Evolutionary conservation across 2,113 vertebrate species (phyloP).

Genomic region (Furnarius figulus): DNA sequence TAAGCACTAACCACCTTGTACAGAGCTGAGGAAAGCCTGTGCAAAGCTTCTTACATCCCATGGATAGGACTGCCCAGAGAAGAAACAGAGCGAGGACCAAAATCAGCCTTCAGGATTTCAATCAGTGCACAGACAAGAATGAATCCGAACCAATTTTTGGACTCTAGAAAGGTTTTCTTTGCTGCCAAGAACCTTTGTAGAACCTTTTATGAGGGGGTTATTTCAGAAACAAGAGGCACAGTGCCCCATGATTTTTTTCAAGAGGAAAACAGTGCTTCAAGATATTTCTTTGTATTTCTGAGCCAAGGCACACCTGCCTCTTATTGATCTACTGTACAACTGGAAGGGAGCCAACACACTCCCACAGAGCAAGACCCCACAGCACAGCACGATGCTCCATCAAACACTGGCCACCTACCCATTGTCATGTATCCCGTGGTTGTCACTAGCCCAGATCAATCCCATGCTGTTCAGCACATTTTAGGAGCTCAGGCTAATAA

Average conservation of each 20-base stretch:
- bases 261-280: background rate
- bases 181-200: background rate
- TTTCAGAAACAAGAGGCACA: constrained; percentile 5
- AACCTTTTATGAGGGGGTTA: background rate
- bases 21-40: background rate
- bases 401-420: constrained; percentile 54
- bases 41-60: background rate
- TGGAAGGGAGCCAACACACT: constrained; percentile 31
- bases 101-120: background rate
- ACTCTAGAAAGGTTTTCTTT: background rate
- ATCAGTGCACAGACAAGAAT: background rate
- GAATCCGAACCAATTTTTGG: background rate
- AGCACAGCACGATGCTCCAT: background rate
- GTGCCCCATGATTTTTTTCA: background rate
- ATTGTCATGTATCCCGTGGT: background rate
- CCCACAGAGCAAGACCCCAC: background rate
- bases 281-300: constrained; percentile 11
- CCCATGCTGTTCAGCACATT: constrained; percentile 45
- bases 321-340: constrained; percentile 1
- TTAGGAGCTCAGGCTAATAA: constrained; percentile 72
- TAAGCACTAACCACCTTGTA: background rate
- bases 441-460: constrained; percentile 70
- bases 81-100: background rate
- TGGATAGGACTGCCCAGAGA: background rate
- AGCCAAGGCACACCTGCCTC: constrained; percentile 35